Evolutionary conservation across 2,113 vertebrate species (phyloP).

Genomic region (Oplegnathus fasciatus): DNA sequence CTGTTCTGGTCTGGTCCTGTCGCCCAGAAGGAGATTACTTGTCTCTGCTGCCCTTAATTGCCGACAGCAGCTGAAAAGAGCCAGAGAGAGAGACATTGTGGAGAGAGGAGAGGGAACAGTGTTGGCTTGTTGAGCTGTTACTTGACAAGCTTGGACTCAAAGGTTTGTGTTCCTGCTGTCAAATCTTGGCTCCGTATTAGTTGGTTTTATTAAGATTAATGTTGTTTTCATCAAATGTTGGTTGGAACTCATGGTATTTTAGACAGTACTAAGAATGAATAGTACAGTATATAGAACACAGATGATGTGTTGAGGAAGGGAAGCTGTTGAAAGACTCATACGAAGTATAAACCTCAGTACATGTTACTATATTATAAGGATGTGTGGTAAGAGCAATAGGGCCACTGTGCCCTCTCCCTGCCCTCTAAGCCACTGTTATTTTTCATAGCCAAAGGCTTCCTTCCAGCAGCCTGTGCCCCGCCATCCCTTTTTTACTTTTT

Average conservation of each 20-base stretch:
- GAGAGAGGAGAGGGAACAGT: constrained; percentile 68
- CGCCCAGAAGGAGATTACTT: constrained; percentile 86
- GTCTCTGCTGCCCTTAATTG: constrained; percentile 87
- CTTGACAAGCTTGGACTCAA: constrained; percentile 76
- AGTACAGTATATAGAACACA: constrained; percentile 11
- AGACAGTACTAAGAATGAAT: constrained; percentile 3
- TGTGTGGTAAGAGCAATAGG: constrained; percentile 50
- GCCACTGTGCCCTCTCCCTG: constrained; percentile 63
- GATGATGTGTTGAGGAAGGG: constrained; percentile 27
- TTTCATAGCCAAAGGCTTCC: constrained; percentile 61
- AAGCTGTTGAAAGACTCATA: constrained; percentile 37
- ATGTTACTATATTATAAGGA: constrained; percentile 62
- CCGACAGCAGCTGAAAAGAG: constrained; percentile 84
- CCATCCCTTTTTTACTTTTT: constrained; percentile 53
- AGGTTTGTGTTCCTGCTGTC: constrained; percentile 78
- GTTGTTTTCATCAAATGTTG: constrained; percentile 61
- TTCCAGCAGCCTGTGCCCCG: constrained; percentile 33
- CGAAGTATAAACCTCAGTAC: constrained; percentile 22
- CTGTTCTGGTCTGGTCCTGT: constrained; percentile 81
- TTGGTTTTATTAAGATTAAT: constrained; percentile 67
- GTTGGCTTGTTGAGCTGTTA: constrained; percentile 78
- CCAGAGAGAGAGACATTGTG: constrained; percentile 67
- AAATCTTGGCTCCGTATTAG: constrained; percentile 56
- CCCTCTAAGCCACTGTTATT: constrained; percentile 68
- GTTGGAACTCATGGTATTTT: constrained; percentile 31